A percentile compares a stretch with the other conserved stretches of the same genome.
phyloP scores from a whole-genome alignment of 2,888 invertebrate genomes.

The Rapana venosa region DNA sequence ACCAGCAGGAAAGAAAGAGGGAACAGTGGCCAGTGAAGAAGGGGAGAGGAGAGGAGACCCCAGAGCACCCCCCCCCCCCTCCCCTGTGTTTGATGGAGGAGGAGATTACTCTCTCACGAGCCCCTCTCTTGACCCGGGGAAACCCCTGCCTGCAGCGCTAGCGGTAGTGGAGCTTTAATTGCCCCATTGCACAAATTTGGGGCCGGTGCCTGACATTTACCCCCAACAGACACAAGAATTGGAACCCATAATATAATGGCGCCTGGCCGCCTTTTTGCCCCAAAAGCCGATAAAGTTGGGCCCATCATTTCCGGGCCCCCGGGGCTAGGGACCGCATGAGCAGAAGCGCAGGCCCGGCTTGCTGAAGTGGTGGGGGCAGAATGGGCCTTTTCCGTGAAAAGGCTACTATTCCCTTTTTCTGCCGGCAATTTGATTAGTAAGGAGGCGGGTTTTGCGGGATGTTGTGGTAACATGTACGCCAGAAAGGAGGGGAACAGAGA shows the following conservation, averaged over 20 bases:
- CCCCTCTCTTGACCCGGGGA: conserved; percentile 21
- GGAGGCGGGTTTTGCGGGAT: not conserved
- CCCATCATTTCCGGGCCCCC: conserved; percentile 30
- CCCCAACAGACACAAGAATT: conserved; percentile 16
- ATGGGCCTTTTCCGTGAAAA: conserved; percentile 25
- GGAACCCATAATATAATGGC: conserved; percentile 39
- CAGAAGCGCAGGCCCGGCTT: not conserved
- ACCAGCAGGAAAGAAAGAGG: no score
- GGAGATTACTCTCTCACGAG: conserved; percentile 43
- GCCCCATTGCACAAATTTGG: conserved; percentile 40
- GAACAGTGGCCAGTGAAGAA: not conserved
- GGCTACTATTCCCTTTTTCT: conserved; percentile 1
- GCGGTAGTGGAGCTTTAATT: conserved; percentile 42
- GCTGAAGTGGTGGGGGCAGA: not conserved
- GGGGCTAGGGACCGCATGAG: conserved; percentile 18
- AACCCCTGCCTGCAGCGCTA: conserved; percentile 31
- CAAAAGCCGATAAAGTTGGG: conserved; percentile 32
- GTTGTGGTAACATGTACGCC: not conserved
- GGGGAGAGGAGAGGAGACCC: not conserved
- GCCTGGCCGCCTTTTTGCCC: not conserved
- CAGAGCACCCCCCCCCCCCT: not conserved
- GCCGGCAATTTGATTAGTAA: conserved; percentile 8
- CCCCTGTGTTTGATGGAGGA: conserved; percentile 31
- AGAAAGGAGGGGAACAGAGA: not conserved
- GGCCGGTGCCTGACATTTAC: conserved; percentile 34